Evolutionary conservation across 2,888 invertebrate genomes (phyloP).

Genomic region (Caenorhabditis japonica): DNA sequence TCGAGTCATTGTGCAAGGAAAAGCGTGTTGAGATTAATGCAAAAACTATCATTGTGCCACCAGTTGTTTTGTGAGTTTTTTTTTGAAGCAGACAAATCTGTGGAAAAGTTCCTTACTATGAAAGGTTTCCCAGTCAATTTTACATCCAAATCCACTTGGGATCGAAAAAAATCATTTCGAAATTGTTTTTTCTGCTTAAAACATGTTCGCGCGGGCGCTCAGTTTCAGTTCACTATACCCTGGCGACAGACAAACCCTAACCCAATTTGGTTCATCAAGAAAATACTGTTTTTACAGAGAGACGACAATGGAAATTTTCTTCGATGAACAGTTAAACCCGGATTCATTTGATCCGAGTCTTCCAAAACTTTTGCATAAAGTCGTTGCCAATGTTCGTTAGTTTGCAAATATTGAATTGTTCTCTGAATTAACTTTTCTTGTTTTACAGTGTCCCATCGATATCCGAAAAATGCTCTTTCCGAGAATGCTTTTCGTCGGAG

Average conservation of each 20-base stretch:
- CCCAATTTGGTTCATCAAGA: too few species aligned
- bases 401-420: slow-evolving; percentile 1
- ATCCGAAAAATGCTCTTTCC: slow-evolving; percentile 85
- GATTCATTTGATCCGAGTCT: slow-evolving; percentile 37
- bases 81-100: too few species aligned
- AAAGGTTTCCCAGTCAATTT: too few species aligned
- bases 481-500: slow-evolving; percentile 90
- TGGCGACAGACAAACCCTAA: too few species aligned
- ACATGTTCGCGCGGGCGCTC: too few species aligned
- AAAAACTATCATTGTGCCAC: slow-evolving; percentile 27
- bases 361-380: slow-evolving; percentile 29
- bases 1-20: slow-evolving; percentile 24
- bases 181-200: too few species aligned
- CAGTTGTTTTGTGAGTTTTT: slow-evolving; percentile 45
- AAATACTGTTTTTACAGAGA: slow-evolving; percentile 48
- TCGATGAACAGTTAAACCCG: slow-evolving; percentile 34
- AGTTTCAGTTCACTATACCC: too few species aligned
- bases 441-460: slow-evolving; percentile 89
- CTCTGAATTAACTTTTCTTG: slow-evolving; percentile 14
- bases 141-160: too few species aligned
- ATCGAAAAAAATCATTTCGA: too few species aligned
- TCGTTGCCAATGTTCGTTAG: slow-evolving; percentile 18
- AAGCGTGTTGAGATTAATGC: slow-evolving; percentile 7
- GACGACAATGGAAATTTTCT: slow-evolving; percentile 37
- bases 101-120: too few species aligned